Conservation (phyloP, 2,113 vertebrate species). For the Osmerus eperlanus region DNA sequence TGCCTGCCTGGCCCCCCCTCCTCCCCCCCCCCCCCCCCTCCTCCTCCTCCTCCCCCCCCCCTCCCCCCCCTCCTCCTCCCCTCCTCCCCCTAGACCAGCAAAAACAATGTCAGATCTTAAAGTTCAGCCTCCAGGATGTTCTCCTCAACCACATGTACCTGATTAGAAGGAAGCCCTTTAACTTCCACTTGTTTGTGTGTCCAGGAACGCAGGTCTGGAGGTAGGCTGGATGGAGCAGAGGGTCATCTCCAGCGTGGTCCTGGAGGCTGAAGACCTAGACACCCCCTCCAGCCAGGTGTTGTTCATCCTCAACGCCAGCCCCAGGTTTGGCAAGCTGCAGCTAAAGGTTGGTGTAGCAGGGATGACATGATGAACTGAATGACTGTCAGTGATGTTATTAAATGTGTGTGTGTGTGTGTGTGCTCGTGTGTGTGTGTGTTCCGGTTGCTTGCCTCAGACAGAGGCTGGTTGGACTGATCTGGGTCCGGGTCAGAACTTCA, state of each 20-base stretch:
- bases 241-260: slow-evolving; percentile 66
- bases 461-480: slow-evolving; percentile 50
- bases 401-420: not conserved
- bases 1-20: slow-evolving; percentile 17
- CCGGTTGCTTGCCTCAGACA: slow-evolving; percentile 41
- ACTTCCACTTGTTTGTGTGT: slow-evolving; percentile 20
- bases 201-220: slow-evolving; percentile 65
- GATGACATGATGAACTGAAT: too few species aligned
- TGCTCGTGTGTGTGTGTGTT: not conserved
- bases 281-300: slow-evolving; percentile 41
- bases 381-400: not conserved
- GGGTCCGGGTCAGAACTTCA: slow-evolving; percentile 70
- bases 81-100: too few species aligned
- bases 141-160: not conserved
- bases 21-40: too few species aligned
- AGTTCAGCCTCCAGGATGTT: slow-evolving; percentile 1
- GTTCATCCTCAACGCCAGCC: slow-evolving; percentile 50
- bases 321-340: slow-evolving; percentile 62
- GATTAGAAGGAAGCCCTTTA: not conserved
- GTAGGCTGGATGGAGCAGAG: slow-evolving; percentile 57
- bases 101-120: too few species aligned
- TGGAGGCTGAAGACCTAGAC: slow-evolving; percentile 68
- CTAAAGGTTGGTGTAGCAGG: slow-evolving; percentile 55
- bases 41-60: too few species aligned
- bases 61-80: too few species aligned